Conservation (phyloP, 2,113 vertebrate species). For the Zingel zingel region DNA sequence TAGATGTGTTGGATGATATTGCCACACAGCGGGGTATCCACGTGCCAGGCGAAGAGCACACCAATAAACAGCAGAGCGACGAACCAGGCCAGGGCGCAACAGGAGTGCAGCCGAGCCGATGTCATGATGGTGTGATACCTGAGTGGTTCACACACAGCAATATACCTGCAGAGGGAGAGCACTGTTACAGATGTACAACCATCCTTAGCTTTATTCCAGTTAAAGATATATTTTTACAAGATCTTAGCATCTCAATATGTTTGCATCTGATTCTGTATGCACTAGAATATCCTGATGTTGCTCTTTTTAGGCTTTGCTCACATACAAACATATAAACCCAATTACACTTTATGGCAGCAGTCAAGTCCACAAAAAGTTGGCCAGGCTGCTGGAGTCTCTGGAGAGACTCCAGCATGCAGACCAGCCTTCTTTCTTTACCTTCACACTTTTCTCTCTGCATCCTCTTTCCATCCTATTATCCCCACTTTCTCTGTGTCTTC, state of each 20-base stretch:
- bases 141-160: conserved; percentile 73
- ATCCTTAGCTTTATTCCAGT: neutral
- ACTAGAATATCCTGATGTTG: neutral
- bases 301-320: too few relatives aligned
- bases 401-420: neutral
- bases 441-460: neutral
- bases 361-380: too few relatives aligned
- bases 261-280: neutral
- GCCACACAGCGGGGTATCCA: conserved; percentile 60
- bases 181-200: neutral
- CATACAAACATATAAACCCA: too few relatives aligned
- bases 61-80: conserved; percentile 51
- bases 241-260: neutral
- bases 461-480: neutral
- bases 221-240: neutral
- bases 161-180: conserved; percentile 51
- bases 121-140: conserved; percentile 77
- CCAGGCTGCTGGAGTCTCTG: neutral
- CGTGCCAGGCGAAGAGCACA: conserved; percentile 65
- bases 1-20: conserved; percentile 66
- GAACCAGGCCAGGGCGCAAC: conserved; percentile 63
- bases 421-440: neutral
- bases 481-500: neutral
- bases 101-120: conserved; percentile 41
- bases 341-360: too few relatives aligned